Conservation (phyloP, 2,113 vertebrate species). For the Ptychochromis oligacanthus region DNA sequence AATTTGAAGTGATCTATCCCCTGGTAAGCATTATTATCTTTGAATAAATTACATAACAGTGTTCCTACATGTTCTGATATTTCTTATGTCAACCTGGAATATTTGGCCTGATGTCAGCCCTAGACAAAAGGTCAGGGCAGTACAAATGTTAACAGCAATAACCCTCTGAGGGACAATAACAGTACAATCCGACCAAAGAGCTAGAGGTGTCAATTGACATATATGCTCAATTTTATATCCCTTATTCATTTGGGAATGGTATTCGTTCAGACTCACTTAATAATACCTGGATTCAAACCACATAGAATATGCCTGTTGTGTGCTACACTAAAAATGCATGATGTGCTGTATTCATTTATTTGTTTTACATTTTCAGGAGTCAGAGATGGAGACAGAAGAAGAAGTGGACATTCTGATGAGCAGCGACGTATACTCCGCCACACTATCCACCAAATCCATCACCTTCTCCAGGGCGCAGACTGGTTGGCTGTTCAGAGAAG, state of each 20-base stretch:
- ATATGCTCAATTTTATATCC: too few relatives aligned
- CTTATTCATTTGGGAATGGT: too few relatives aligned
- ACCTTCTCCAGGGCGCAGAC: slow-evolving; percentile 95
- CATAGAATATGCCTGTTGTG: background rate
- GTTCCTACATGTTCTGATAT: background rate
- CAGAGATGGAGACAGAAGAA: slow-evolving; percentile 98
- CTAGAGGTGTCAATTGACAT: background rate
- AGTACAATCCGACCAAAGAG: background rate
- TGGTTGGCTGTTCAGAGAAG: slow-evolving; percentile 97
- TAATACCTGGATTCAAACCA: too few relatives aligned
- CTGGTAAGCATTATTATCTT: background rate
- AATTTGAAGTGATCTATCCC: background rate
- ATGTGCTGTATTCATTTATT: background rate
- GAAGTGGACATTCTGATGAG: slow-evolving; percentile 99
- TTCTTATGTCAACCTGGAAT: background rate
- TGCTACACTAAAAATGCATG: background rate
- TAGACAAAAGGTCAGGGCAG: background rate
- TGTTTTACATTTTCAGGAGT: slow-evolving; percentile 83
- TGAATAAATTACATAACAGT: background rate
- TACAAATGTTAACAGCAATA: background rate
- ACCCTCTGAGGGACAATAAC: background rate
- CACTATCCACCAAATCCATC: slow-evolving; percentile 98
- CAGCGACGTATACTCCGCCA: slow-evolving; percentile 98
- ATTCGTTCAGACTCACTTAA: too few relatives aligned
- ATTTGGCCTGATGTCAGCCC: background rate